Base-by-base conservation (phyloP, 2,113 vertebrate species). In the Ochotona curzoniae region DNA sequence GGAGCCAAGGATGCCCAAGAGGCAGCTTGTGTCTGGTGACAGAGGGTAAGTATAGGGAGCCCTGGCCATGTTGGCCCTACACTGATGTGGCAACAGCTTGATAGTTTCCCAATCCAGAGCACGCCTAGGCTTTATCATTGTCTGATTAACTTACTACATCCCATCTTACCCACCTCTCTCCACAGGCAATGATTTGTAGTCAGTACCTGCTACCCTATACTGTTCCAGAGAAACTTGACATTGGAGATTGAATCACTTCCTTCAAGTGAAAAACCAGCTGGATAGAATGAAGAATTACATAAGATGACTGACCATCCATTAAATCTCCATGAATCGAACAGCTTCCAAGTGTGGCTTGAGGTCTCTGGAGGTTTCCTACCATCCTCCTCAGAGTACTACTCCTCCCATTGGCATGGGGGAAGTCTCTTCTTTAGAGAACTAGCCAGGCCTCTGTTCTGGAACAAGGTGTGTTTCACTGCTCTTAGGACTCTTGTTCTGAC, bases 311-410 rank as follows among this genome's bases (percentile, higher is more conserved):
- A 63, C 30, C 74, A 3, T 23, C 23, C 67, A 21, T 51, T 21
- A n/a, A 61, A 15, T n/a, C 61, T 73, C 32, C 63, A 73, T 78
- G n/a, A 38, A 47, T 47, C 49, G 2, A n/a, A 57, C 18, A 85
- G n/a, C 54, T 44, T 20, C 14, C 15, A 32, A 28, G 25, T 49
- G 38, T 26, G 32, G 32, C 47, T 61, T 1, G 57, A 75, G 73
- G 13, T 17, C 18, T 18, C 15, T 8, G 69, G 71, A 0, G 47
- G 1, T 7, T 30, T 4, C 12, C 13, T 9, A 47, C 2, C 2
- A 4, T 13, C 6, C 32, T 12, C 54, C 8, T 15, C 44, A 20
- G 2, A 85, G 38, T 11, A 51, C 23, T 60, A 54, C 8, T 49
- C 17, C 54, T 57, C 32, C 15, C 25, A 25, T 75, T 17, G 8